These are phyloP conservation scores for Drosophila sp. DNA, from an alignment of 1,140 invertebrate genomes.

Conservation along the genomic window DNA sequence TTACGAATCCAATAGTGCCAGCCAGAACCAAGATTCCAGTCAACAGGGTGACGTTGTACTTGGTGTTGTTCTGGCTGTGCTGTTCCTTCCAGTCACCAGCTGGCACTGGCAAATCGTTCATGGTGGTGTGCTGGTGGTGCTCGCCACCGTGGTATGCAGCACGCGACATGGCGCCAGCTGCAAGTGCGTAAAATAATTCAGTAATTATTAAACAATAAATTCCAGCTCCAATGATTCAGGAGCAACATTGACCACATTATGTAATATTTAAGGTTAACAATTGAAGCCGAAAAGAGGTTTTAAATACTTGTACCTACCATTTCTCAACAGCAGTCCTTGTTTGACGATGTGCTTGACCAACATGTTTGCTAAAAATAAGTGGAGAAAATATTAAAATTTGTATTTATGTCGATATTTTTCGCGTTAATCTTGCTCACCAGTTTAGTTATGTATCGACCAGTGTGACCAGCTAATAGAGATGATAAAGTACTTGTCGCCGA, in stretches of 20 bases:
- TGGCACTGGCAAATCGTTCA: constrained; percentile 91
- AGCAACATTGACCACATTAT: constrained; percentile 56
- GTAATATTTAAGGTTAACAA: constrained; percentile 83
- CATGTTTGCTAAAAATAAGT: constrained; percentile 72
- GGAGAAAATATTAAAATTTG: constrained; percentile 26
- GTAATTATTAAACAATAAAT: constrained; percentile 13
- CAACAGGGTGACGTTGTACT: constrained; percentile 88
- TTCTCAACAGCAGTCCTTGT: constrained; percentile 78
- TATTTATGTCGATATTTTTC: constrained; percentile 43
- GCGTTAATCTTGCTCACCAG: constrained; percentile 50
- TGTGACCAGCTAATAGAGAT: constrained; percentile 31
- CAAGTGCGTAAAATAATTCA: constrained; percentile 4
- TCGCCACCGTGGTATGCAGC: constrained; percentile 75
- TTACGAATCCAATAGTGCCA: constrained; percentile 87
- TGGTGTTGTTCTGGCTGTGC: constrained; percentile 87
- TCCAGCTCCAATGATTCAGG: constrained; percentile 7
- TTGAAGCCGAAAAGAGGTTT: not conserved
- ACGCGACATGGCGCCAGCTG: constrained; percentile 77
- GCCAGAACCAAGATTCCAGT: constrained; percentile 87
- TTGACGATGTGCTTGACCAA: constrained; percentile 82
- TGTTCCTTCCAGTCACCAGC: constrained; percentile 90
- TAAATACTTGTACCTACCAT: constrained; percentile 59
- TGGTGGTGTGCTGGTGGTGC: constrained; percentile 84
- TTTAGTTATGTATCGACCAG: constrained; percentile 42
- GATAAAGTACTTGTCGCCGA: not conserved